Conservation (phyloP, 2,113 vertebrate genomes). For the Eulemur macaco region DNA sequence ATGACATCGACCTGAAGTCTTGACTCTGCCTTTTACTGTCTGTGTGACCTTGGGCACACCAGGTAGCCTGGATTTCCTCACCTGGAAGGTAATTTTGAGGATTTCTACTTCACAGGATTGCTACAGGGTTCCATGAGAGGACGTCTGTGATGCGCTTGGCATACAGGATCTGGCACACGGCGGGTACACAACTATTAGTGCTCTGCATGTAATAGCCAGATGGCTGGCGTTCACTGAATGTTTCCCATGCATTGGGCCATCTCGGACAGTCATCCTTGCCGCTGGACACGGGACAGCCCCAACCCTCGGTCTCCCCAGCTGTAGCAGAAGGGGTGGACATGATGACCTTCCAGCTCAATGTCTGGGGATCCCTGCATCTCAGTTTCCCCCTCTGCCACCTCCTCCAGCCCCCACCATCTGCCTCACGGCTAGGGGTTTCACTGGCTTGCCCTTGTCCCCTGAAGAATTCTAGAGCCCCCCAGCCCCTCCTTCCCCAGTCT, state of each 20-base stretch:
- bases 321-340: neutral
- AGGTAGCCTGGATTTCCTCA: neutral
- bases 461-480: neutral
- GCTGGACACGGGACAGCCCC: neutral
- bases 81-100: neutral
- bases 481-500: no score
- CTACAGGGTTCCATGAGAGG: no score
- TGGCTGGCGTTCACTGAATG: neutral
- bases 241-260: neutral
- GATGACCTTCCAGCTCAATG: neutral
- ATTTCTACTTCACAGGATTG: neutral
- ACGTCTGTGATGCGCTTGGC: neutral
- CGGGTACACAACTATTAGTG: neutral
- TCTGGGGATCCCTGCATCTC: neutral
- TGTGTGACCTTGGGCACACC: neutral
- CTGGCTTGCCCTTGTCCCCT: neutral
- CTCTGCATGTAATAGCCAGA: neutral
- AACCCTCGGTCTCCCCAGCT: accelerated
- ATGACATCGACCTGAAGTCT: neutral
- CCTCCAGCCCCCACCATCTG: neutral
- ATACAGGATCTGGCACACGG: neutral
- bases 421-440: neutral
- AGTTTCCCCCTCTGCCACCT: neutral
- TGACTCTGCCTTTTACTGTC: neutral
- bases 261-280: no score